A percentile compares a stretch with the other conserved stretches of the same genome.
These are phyloP conservation scores for Linnaemya tessellans DNA, from an alignment of 2,888 invertebrate genomes.

Conservation along the genomic window DNA sequence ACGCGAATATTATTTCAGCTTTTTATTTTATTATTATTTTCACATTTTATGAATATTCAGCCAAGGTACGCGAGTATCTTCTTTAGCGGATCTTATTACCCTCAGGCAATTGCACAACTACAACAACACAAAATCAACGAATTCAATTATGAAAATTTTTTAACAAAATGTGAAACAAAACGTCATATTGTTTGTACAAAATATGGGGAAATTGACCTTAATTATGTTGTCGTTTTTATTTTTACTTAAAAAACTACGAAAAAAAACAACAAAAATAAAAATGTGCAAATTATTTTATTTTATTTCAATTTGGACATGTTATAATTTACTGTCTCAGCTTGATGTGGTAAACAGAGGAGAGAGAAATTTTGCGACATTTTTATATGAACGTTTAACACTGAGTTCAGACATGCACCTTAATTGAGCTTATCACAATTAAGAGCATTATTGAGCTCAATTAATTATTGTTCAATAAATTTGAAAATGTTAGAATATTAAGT, in stretches of 20 bases:
- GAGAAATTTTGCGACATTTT: not conserved
- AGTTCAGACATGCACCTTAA: no score
- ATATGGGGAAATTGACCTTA: constrained; percentile 58
- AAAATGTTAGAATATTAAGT: no score
- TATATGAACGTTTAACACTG: not conserved
- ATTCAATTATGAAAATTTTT: constrained; percentile 62
- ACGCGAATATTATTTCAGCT: constrained; percentile 53
- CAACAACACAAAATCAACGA: constrained; percentile 19
- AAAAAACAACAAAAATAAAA: constrained; percentile 16
- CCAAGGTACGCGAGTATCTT: constrained; percentile 47
- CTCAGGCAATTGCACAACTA: constrained; percentile 39
- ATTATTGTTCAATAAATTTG: no score
- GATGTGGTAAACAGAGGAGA: not conserved
- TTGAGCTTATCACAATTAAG: no score
- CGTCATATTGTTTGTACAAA: constrained; percentile 41
- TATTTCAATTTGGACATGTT: constrained; percentile 12
- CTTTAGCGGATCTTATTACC: constrained; percentile 36
- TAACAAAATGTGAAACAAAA: not conserved
- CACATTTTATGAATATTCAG: constrained; percentile 15
- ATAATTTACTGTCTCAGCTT: constrained; percentile 6
- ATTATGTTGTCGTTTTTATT: constrained; percentile 50
- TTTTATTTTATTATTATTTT: constrained; percentile 21
- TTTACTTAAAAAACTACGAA: not conserved
- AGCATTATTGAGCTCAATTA: no score
- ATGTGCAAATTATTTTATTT: constrained; percentile 24